Evolutionary conservation across 2,888 invertebrate species (phyloP), one percentile per base, ranked within the genome.

Genomic region (Synergus umbraculus): DNA sequence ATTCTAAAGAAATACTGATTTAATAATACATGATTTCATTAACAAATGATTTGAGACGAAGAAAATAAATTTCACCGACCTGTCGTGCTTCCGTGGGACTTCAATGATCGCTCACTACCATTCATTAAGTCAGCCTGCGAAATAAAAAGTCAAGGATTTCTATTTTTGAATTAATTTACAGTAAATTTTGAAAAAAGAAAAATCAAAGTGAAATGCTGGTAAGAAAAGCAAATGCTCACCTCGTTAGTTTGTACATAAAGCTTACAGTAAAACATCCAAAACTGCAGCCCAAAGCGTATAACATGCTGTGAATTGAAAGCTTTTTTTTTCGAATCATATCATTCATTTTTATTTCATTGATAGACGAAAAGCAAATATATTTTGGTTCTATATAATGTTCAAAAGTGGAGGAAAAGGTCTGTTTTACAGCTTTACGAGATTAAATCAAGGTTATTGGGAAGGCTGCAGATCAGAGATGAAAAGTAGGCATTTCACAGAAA

Each of bases 231-330:
- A 65, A 67, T 63, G 65, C 43, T 77, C 43, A 63, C 12, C 76
- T 78, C 81, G 83, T 87, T 86, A 86, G 85, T 84, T 46, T 46
- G 83, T 65, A 79, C 81, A 66, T 73, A 79, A 86, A 84, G 83
- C 83, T 85, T 85, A 86, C 86, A 82, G 77, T 78, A 76, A 84
- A 76, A 85, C 79, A 81, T 84, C 79, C 82, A 80, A 81, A 81
- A 80, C 82, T 83, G 82, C 85, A 85, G 85, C 85, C 85, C 84
- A 86, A 88, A 90, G 89, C 89, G 84, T 85, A 29, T 46, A 82
- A 81, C 88, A 88, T 89, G 88, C 88, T 83, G 87, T 88, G 86
- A 85, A 49, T 80, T 84, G 82, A 85, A 66, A 78, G 63, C 76
- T 79, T 78, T 29, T 66, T 78, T 79, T 5, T 37, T 37, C 5